Evolutionary conservation across 2,888 invertebrate species (phyloP).

Genomic region (Melitaea athalia): DNA sequence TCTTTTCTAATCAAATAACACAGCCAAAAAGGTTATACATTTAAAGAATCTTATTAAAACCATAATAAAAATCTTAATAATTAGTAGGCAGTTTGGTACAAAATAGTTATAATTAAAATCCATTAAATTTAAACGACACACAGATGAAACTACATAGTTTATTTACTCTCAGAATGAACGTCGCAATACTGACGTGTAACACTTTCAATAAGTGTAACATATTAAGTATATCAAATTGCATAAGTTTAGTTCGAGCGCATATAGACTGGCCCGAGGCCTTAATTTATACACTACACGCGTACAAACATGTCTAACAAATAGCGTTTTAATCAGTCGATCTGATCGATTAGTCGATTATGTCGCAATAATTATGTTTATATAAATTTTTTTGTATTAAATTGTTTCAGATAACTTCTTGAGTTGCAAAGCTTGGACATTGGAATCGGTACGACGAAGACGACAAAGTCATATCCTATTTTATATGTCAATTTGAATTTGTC

Average conservation of each 20-base stretch:
- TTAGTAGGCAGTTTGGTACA: no score
- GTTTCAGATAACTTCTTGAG: neutral
- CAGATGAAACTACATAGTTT: neutral
- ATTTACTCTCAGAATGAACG: slow-evolving; percentile 18
- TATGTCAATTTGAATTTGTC: no score
- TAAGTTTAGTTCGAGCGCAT: slow-evolving; percentile 2
- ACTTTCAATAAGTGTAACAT: slow-evolving; percentile 20
- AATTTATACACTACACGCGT: slow-evolving; percentile 16
- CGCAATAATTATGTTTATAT: slow-evolving; percentile 2
- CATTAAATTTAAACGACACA: neutral
- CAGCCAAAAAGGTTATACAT: no score
- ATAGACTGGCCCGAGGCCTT: slow-evolving; percentile 2
- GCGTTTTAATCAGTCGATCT: slow-evolving; percentile 16
- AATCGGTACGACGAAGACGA: no score
- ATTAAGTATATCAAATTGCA: slow-evolving; percentile 6
- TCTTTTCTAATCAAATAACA: no score
- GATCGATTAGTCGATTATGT: slow-evolving; percentile 15
- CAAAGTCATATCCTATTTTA: no score
- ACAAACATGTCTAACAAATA: slow-evolving; percentile 19
- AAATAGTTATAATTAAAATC: no score
- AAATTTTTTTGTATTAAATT: neutral
- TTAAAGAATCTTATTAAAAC: no score
- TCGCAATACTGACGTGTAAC: slow-evolving; percentile 39
- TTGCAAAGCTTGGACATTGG: no score
- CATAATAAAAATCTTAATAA: no score